Evolutionary conservation across 1,140 invertebrate species (phyloP), one percentile per base, ranked within the genome.

Genomic region (Drosophila sproati): DNA sequence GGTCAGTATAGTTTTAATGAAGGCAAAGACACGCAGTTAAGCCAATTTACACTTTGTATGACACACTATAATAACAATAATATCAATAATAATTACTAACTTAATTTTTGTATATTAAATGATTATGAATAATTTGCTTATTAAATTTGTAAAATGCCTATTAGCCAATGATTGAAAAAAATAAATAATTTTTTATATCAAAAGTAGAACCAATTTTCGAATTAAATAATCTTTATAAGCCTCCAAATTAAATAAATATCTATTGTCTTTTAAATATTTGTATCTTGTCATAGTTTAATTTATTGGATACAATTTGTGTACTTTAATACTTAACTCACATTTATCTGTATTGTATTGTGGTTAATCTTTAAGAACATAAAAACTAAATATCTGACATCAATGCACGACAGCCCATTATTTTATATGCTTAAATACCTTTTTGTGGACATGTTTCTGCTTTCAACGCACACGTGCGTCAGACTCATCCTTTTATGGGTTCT

Each of bases 341-440:
- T 4, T 50, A 20, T 55, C 4, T n/a, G 51, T 8, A 10, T 29
- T 2, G 20, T 20, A 20, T 20, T 8, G 35, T 45, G 34, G 32
- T 54, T 60, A 54, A 73, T 73, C 55, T 68, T 54, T 12, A 41
- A 20, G 5, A 37, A 37, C 37, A 73, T 59, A 59, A 73, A 60
- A 67, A 66, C 52, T 57, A 43, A 63, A 64, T n/a, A 43, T 7
- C 10, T n/a, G 10, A 2, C 39, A 43, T n/a, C 39, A 41, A 41
- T 20, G 31, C 32, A 12, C 10, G 0, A 7, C 10, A 55, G 35
- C 56, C 34, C 50, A 45, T 39, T 35, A 41, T 28, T 52, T 37
- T 7, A 12, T 32, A 29, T 28, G 4, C 37, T 34, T n/a, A 20
- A 32, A 52, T 47, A 12, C 20, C 39, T 47, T 47, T 52, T 57